Evolutionary conservation across 2,888 invertebrate species (phyloP), one percentile per base, ranked within the genome.

Genomic region (Petrolisthes cinctipes): DNA sequence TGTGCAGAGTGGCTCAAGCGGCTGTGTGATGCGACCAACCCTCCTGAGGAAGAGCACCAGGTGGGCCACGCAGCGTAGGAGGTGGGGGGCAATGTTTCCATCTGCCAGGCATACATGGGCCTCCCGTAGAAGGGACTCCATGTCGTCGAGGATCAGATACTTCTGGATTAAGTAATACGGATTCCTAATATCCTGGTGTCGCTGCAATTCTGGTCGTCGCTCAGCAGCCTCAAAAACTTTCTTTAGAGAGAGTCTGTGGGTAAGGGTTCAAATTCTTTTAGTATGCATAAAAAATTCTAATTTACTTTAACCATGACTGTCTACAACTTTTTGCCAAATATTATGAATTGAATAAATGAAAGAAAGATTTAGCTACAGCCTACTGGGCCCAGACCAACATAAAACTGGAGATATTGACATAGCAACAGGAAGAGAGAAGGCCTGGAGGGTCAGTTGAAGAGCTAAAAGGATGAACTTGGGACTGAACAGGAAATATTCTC

Each of bases 51-150:
- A 95, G 5, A 98, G 93, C 17, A 97, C 95, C 83, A 98, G 94
- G 93, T 98, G 98, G 5, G 97, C 95, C 91, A 97, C 94, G 92
- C 98, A 97, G 91, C 98, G 94, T 57, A 97, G 92, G 91, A 96
- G 95, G 91, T 94, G 92, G 93, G 93, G 92, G 17, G 91, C 84
- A 53, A 91, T 86, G 73, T 75, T 82, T 68, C 78, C 85, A 4
- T 89, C 86, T 51, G 23, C 79, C 17, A 86, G 84, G 89, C 89
- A 89, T 5, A 85, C 75, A 51, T 86, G 83, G 9, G 87, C 83
- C 90, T 95, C 94, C 91, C 95, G 95, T 93, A 97, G 94, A 84
- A 98, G 93, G 80, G 95, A 93, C 93, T 92, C 92, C 57, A 92
- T 94, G 92, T 97, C 95, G 91, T 97, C 97, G 4, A 98, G 93